Evolutionary conservation across 2,113 vertebrate genomes (phyloP).

Genomic region (Promerops cafer): DNA sequence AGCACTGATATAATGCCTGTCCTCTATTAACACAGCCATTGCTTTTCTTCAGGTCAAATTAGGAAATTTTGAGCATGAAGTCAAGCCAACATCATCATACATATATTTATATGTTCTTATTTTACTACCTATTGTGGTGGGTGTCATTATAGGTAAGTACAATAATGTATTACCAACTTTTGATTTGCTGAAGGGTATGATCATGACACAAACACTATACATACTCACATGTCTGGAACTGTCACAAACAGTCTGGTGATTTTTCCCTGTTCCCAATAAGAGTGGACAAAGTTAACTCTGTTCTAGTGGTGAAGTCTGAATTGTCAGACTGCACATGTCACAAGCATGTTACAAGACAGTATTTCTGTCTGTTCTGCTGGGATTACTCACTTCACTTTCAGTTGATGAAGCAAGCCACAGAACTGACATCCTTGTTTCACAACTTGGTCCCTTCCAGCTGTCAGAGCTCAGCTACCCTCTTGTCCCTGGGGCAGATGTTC

Average conservation of each 20-base stretch:
- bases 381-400: background rate
- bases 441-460: background rate
- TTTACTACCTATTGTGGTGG: constrained; percentile 68
- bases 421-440: background rate
- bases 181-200: background rate
- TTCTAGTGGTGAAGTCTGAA: background rate
- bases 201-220: background rate
- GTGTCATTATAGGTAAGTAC: constrained; percentile 79
- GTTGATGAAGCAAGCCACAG: background rate
- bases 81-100: constrained; percentile 49
- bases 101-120: constrained; percentile 67
- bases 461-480: background rate
- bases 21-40: background rate
- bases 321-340: background rate
- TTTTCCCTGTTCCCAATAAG: background rate
- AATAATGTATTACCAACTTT: background rate
- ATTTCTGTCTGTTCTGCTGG: background rate
- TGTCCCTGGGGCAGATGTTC: background rate
- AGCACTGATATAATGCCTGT: background rate
- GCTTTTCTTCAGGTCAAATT: constrained; percentile 77
- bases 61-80: constrained; percentile 59
- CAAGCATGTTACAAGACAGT: background rate
- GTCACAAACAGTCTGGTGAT: background rate
- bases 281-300: background rate
- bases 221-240: background rate